Base-by-base conservation (phyloP, 2,113 vertebrate genomes). In the Apistogramma diplotaenia region DNA sequence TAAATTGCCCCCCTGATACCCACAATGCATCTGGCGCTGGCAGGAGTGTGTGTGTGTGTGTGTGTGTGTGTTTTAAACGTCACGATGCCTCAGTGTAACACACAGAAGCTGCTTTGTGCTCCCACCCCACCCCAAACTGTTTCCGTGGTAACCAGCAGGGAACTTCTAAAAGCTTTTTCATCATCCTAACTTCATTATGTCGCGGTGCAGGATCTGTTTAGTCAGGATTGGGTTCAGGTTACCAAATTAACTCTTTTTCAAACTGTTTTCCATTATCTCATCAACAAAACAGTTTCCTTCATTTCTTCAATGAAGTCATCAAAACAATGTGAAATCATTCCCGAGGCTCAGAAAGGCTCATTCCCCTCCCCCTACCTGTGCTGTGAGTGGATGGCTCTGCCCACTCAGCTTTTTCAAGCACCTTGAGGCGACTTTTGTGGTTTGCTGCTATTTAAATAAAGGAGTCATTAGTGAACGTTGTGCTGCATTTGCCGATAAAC, bases 11-110 rank as follows among this genome's bases (percentile, higher is more conserved):
- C 87, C 89, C 71, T 79, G 91, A 84, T 92, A 85, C 88, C 89
- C 91, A 87, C 89, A 92, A 88, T 89, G 90, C 91, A 92, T 92
- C 90, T 91, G 92, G 87, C 89, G 82, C 70, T 56, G 76, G 56
- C 60, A 23, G 15, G 85, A 67, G 74, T 89, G 90, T 89, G 80
- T 88, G 82, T 6, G 54, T 85, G 83, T 77, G 55, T 86, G 84
- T 84, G 79, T 81, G 71, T 87, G 43, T 70, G 37, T 67, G 61
- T 49, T 49, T 84, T 81, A 83, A 83, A 76, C 78, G 76, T 82
- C 73, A 53, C 37, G 35, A 84, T 83, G 78, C 79, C 71, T 89
- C 71, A 23, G 67, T 55, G 29, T 23, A 79, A 81, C 76, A 60
- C 83, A 58, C 89, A 78, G 87, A 75, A 81, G 88, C 74, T 35